Percentiles rank a stretch among this genome's conserved stretches.
Conservation (phyloP, 2,797 vertebrate genomes). For the Antrozous pallidus region DNA sequence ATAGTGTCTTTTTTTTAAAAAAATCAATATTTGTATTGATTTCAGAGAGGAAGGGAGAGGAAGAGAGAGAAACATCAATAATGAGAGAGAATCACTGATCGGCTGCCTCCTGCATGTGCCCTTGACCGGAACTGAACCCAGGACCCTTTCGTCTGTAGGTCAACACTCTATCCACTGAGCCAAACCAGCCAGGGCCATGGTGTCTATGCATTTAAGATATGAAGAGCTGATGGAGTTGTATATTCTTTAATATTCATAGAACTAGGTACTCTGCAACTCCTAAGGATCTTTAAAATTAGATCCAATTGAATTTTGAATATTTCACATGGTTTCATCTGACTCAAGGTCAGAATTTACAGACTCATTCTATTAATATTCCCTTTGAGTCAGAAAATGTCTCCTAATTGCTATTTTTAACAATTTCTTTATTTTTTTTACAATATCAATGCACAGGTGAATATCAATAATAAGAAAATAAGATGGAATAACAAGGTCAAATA, state of each 20-base stretch:
- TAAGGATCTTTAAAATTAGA: neutral
- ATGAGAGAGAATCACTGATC: too few relatives aligned
- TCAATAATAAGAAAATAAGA: neutral
- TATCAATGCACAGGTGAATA: neutral
- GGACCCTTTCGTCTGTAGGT: too few relatives aligned
- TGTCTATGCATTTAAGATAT: neutral
- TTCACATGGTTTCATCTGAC: neutral
- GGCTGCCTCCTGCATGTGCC: too few relatives aligned
- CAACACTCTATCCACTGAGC: too few relatives aligned
- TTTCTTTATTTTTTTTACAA: neutral
- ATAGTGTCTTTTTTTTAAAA: too few relatives aligned
- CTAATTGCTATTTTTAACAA: neutral
- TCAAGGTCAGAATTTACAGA: neutral
- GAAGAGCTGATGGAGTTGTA: neutral
- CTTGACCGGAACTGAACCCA: too few relatives aligned
- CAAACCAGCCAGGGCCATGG: too few relatives aligned
- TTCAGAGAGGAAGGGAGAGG: too few relatives aligned
- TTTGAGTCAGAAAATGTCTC: neutral
- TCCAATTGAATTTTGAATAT: neutral
- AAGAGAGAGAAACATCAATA: too few relatives aligned
- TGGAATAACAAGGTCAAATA: neutral
- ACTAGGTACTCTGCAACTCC: neutral
- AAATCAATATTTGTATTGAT: too few relatives aligned
- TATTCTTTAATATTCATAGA: neutral
- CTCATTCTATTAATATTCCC: neutral